Conservation (phyloP, 2,113 vertebrate genomes). For the Vidua chalybeata region DNA sequence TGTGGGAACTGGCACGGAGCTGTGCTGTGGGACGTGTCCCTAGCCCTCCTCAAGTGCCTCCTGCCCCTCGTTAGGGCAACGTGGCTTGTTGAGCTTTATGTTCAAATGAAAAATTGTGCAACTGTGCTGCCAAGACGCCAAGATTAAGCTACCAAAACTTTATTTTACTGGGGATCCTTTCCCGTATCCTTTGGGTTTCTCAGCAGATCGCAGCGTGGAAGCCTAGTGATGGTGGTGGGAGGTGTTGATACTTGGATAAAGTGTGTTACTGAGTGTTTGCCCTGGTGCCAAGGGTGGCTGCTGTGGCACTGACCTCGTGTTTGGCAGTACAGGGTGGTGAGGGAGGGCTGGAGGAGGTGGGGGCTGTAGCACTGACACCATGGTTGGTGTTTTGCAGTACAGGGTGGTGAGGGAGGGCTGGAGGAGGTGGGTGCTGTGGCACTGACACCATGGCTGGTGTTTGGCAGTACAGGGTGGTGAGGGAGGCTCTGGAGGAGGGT, state of each 20-base stretch:
- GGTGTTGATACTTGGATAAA: neutral
- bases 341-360: neutral
- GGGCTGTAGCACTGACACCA: neutral
- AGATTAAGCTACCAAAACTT: neutral
- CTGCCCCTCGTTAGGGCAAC: fast-evolving
- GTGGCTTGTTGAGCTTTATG: fast-evolving
- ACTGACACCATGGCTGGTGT: neutral
- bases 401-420: conserved; percentile 43
- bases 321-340: neutral
- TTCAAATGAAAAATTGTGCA: neutral
- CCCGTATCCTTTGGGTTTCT: neutral
- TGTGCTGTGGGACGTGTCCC: neutral
- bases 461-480: conserved; percentile 83
- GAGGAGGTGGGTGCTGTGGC: neutral
- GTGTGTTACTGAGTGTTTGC: neutral
- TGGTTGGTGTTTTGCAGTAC: neutral
- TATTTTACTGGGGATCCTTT: neutral
- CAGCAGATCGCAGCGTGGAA: neutral
- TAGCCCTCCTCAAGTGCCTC: neutral
- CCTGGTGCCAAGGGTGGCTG: too few relatives aligned
- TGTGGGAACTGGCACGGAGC: neutral
- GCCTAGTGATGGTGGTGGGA: fast-evolving
- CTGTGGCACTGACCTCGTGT: neutral
- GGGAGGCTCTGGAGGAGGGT: conserved; percentile 83
- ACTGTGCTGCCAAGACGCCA: neutral